Percentiles rank a stretch among this genome's conserved stretches.
These are phyloP conservation scores for Phengaris alcon DNA, from an alignment of 2,888 invertebrate genomes.

Conservation along the genomic window DNA sequence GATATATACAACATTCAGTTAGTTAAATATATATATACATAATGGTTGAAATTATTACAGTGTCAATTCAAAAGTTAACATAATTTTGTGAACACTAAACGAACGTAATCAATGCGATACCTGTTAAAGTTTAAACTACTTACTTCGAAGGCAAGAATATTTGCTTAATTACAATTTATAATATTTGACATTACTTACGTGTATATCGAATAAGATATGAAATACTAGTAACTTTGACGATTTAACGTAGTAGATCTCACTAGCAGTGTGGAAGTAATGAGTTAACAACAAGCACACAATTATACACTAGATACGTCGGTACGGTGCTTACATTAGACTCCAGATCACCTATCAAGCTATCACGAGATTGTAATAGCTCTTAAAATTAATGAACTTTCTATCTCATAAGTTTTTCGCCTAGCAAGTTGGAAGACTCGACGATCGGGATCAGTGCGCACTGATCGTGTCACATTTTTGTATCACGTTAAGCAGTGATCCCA, in stretches of 20 bases:
- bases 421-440: conserved; percentile 43
- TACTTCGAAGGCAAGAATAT: conserved; percentile 28
- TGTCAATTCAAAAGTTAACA: conserved; percentile 22
- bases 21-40: conserved; percentile 37
- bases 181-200: conserved; percentile 24
- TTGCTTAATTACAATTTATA: conserved; percentile 18
- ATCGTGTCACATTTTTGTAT: conserved; percentile 27
- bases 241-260: conserved; percentile 25
- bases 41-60: conserved; percentile 34
- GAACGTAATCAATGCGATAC: background rate
- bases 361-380: conserved; percentile 19
- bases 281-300: conserved; percentile 12
- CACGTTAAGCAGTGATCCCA: background rate
- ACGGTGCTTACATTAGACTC: conserved; percentile 21
- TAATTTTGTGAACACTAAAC: conserved; percentile 17
- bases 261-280: conserved; percentile 20
- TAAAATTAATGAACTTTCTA: conserved; percentile 26
- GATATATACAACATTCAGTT: conserved; percentile 40
- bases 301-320: conserved; percentile 9
- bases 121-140: conserved; percentile 23
- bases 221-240: conserved; percentile 24
- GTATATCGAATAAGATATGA: conserved; percentile 24
- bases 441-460: conserved; percentile 30
- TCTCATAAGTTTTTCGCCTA: conserved; percentile 37
- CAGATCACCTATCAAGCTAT: background rate